Conservation (phyloP, 1,140 invertebrate genomes). For the Drosophila yakuba region DNA sequence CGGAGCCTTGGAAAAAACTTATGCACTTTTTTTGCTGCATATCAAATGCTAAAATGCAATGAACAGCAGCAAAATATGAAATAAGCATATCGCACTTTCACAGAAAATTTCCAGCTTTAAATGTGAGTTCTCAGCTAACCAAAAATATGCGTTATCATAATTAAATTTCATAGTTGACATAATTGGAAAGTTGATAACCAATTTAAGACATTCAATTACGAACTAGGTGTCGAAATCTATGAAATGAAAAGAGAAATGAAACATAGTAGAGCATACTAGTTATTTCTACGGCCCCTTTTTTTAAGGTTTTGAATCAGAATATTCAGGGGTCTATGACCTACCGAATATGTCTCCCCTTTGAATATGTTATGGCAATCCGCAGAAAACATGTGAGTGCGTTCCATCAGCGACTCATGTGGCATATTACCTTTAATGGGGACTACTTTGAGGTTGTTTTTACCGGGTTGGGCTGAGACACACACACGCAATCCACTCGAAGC, state of each 20-base stretch:
- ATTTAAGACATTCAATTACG: not conserved
- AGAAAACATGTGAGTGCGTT: constrained; percentile 9
- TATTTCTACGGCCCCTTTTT: too few species aligned
- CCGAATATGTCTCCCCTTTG: constrained; percentile 7
- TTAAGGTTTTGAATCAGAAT: too few species aligned
- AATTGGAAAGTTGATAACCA: not conserved
- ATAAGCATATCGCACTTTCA: constrained; percentile 22
- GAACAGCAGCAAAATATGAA: constrained; percentile 5
- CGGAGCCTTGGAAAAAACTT: constrained; percentile 31
- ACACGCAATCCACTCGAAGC: constrained; percentile 45
- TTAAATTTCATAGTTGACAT: not conserved
- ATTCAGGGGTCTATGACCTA: too few species aligned
- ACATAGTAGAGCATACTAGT: too few species aligned
- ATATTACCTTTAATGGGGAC: constrained; percentile 67
- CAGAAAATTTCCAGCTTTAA: not conserved
- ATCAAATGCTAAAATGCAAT: constrained; percentile 21
- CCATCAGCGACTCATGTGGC: constrained; percentile 54
- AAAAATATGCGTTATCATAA: too few species aligned
- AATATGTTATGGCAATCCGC: constrained; percentile 59
- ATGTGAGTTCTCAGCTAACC: not conserved
- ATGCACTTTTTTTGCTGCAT: constrained; percentile 29
- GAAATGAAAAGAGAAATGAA: not conserved
- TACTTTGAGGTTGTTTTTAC: constrained; percentile 35
- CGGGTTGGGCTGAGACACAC: constrained; percentile 10
- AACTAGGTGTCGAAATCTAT: not conserved